These are phyloP conservation scores for Scaptomyza graminum DNA, from an alignment of 1,140 invertebrate genomes.

Conservation along the genomic window DNA sequence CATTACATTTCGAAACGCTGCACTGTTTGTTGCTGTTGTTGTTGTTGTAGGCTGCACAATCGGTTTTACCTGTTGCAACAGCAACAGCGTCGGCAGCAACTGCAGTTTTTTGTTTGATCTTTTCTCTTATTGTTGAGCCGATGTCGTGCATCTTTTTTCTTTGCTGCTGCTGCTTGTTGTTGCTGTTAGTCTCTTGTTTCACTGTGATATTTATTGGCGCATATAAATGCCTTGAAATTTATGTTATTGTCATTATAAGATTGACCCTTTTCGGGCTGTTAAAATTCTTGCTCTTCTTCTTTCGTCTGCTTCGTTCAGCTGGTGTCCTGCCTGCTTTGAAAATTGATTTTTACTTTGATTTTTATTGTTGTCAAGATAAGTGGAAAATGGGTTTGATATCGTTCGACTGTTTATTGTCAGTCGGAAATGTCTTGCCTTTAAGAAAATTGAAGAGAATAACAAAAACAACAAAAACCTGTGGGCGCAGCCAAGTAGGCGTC, in stretches of 20 bases:
- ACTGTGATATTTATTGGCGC: slow-evolving; percentile 77
- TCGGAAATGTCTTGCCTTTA: background rate
- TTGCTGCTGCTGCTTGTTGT: slow-evolving; percentile 24
- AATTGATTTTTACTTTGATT: slow-evolving; percentile 75
- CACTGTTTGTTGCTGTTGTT: slow-evolving; percentile 54
- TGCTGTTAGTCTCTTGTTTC: slow-evolving; percentile 50
- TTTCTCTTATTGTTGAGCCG: slow-evolving; percentile 48
- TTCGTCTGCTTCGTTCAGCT: slow-evolving; percentile 5
- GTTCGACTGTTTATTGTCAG: slow-evolving; percentile 31
- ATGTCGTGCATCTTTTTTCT: slow-evolving; percentile 39
- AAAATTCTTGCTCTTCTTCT: slow-evolving; percentile 26
- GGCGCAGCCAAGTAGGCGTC: slow-evolving; percentile 72
- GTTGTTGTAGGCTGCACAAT: slow-evolving; percentile 38
- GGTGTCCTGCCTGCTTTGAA: slow-evolving; percentile 72
- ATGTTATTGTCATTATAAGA: slow-evolving; percentile 74
- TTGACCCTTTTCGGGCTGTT: slow-evolving; percentile 49
- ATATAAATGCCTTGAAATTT: slow-evolving; percentile 82
- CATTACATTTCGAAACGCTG: slow-evolving; percentile 47
- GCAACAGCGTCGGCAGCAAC: slow-evolving; percentile 42
- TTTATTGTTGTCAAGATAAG: slow-evolving; percentile 64
- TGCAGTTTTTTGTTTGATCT: slow-evolving; percentile 50
- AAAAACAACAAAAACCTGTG: slow-evolving; percentile 57
- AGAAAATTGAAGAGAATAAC: slow-evolving; percentile 32
- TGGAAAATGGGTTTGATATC: slow-evolving; percentile 48
- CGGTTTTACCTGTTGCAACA: slow-evolving; percentile 43